A percentile compares a stretch with the other conserved stretches of the same genome.
Evolutionary conservation across 2,888 invertebrate species (phyloP).

Genomic region (Lepas anatifera): DNA sequence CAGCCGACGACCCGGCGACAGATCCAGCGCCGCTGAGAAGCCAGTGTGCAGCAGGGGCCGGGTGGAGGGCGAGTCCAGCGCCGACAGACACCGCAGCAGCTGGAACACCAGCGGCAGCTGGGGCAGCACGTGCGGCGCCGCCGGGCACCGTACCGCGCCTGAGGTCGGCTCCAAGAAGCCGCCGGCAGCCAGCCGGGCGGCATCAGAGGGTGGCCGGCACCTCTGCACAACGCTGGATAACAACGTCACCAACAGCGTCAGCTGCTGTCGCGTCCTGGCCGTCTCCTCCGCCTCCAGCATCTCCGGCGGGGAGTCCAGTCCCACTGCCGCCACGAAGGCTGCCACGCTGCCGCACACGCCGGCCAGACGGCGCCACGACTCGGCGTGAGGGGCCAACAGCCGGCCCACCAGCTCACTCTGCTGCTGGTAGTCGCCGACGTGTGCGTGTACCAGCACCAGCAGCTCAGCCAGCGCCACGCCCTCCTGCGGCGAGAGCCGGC

Average conservation of each 20-base stretch:
- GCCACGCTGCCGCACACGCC: background rate
- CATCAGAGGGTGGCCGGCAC: background rate
- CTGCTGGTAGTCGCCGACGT: background rate
- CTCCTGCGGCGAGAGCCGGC: background rate
- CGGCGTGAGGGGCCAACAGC: background rate
- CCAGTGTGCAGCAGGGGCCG: constrained; percentile 33
- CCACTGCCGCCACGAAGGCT: background rate
- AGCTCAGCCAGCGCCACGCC: background rate
- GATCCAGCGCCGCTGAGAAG: background rate
- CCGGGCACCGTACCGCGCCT: background rate
- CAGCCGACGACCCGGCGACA: background rate
- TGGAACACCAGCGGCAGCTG: constrained; percentile 14
- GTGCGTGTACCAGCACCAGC: constrained; percentile 2
- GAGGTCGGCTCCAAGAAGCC: background rate
- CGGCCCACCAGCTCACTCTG: background rate
- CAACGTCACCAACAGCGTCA: background rate
- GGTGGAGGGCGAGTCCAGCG: constrained; percentile 29
- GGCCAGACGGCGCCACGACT: background rate
- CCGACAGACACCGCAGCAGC: constrained; percentile 18
- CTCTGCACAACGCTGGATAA: background rate
- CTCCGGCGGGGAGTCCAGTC: background rate
- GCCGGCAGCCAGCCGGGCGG: background rate
- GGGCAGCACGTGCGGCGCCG: constrained; percentile 18
- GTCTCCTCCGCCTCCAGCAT: background rate
- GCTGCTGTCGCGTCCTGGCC: background rate